Base-by-base conservation (phyloP, 2,113 vertebrate species). In the Mobula birostris region DNA sequence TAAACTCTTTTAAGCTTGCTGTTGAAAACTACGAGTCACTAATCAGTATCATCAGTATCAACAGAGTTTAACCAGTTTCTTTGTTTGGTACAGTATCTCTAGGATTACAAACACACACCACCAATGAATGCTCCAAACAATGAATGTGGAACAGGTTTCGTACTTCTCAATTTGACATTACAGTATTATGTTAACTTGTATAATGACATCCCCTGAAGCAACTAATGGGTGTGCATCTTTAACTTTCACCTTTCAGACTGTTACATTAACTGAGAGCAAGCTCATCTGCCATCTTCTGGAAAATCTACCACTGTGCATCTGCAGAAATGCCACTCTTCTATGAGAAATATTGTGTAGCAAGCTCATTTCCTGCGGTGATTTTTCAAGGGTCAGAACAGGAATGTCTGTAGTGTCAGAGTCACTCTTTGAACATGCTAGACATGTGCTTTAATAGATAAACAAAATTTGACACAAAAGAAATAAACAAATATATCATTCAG, bases 391-490 rank as follows among this genome's bases (percentile, higher is more conserved):
- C 85, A 68, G 14, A 68, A 66, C 61, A 68, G 29, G n/a, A 90
- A 68, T 90, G n/a, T 36, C 63, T 66, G 29, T 90, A 14, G 29
- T 66, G 29, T 68, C 85, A 90, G 7, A 90, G 68, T 66, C 85
- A 90, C 29, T 32, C 85, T 32, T 90, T 32, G 7, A 63, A 66
- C 40, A 68, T 32, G n/a, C 58, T 15, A 90, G 61, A 90, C 14
- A 32, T 19, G 15, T 32, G 61, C 85, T 90, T 90, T 68, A 66
- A 90, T 36, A n/a, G 85, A 66, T 66, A 66, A 66, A 7, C 63
- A 90, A 90, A 32, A 90, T 66, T 63, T n/a, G 29, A 90, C 85
- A 88, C 27, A 88, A 88, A 17, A 29, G n/a, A 88, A 88, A 74
- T 74, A 74, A 88, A 63, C 7, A 83, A 88, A 66, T 66, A 88